These are phyloP conservation scores for Chrysotoxum bicinctum DNA, from an alignment of 2,888 invertebrate genomes.

Conservation along the genomic window DNA sequence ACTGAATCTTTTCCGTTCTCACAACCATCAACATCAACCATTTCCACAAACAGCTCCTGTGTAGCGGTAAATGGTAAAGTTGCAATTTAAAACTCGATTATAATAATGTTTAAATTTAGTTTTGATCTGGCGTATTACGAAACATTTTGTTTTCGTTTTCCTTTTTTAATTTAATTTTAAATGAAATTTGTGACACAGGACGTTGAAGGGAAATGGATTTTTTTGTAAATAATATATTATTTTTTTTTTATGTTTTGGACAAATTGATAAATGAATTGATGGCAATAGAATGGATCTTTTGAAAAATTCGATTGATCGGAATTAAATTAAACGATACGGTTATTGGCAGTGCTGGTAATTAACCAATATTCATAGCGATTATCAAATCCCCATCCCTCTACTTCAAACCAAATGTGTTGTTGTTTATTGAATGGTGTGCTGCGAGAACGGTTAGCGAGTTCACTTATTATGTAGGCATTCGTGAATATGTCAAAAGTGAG, in stretches of 20 bases:
- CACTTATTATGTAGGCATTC: too few species aligned
- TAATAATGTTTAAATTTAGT: slow-evolving; percentile 59
- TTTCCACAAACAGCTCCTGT: background rate
- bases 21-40: background rate
- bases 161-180: background rate
- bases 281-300: slow-evolving; percentile 15
- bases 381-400: background rate
- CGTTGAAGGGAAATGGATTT: background rate
- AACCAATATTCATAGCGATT: background rate
- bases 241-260: background rate
- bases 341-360: background rate
- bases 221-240: background rate
- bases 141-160: slow-evolving; percentile 32
- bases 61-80: slow-evolving; percentile 15
- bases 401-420: too few species aligned
- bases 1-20: slow-evolving; percentile 20
- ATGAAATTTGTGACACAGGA: slow-evolving; percentile 16
- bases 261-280: slow-evolving; percentile 18
- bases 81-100: slow-evolving; percentile 66
- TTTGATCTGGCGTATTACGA: slow-evolving; percentile 22
- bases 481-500: too few species aligned
- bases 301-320: slow-evolving; percentile 16
- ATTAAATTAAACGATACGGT: slow-evolving; percentile 3
- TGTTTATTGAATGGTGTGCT: too few species aligned
- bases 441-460: too few species aligned